A percentile compares a stretch with the other conserved stretches of the same genome.
Conservation (phyloP, 2,797 vertebrate genomes). For the Rhabdomys pumilio region DNA sequence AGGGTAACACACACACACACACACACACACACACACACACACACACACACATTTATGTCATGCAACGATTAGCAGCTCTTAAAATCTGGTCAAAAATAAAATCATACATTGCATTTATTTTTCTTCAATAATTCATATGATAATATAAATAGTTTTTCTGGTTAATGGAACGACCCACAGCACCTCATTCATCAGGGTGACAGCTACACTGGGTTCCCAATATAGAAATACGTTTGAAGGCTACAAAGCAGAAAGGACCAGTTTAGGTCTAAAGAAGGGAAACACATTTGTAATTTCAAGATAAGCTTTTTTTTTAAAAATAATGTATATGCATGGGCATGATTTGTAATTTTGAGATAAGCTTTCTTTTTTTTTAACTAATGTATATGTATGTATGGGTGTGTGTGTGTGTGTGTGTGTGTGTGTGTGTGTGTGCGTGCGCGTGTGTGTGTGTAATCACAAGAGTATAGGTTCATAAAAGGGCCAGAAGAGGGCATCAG, state of each 20-base stretch:
- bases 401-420: not conserved
- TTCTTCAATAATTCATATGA: not conserved
- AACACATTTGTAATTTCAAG: not conserved
- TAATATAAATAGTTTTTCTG: not conserved
- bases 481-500: not conserved
- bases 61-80: not conserved
- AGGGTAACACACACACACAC: not conserved
- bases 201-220: not conserved
- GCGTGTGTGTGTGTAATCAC: not conserved
- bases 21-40: not conserved
- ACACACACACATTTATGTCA: not conserved
- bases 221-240: not conserved
- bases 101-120: not conserved
- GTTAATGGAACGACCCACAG: not conserved
- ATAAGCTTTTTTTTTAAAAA: not conserved
- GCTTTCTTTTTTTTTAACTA: not conserved
- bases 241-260: not conserved
- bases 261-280: not conserved
- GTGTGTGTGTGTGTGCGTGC: not conserved
- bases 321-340: not conserved
- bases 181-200: not conserved
- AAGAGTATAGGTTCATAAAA: not conserved
- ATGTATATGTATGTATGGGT: not conserved
- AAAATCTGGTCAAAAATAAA: not conserved
- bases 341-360: not conserved